Conservation (phyloP, 2,113 vertebrate species). For the Phrynosoma blainvillii region DNA sequence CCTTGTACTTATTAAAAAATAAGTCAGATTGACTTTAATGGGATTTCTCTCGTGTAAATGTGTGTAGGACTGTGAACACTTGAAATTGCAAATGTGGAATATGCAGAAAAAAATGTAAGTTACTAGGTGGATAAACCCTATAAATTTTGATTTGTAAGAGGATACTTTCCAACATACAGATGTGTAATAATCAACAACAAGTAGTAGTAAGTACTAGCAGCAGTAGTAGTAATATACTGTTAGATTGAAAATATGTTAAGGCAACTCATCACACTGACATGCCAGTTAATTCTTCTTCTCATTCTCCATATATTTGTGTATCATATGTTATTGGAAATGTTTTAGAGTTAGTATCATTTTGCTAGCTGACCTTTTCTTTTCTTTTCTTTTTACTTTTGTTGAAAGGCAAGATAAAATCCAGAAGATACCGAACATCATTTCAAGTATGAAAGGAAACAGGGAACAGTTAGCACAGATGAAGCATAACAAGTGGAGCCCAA, state of each 20-base stretch:
- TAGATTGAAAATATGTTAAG: not conserved
- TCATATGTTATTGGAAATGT: not conserved
- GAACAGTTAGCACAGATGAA: constrained; percentile 76
- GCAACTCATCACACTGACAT: not conserved
- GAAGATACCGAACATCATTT: constrained; percentile 55
- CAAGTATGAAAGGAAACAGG: constrained; percentile 73
- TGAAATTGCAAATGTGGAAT: not conserved
- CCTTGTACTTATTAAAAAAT: too few species aligned
- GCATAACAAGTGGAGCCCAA: constrained; percentile 80
- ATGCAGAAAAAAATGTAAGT: constrained; percentile 4
- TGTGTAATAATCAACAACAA: not conserved
- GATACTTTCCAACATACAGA: constrained; percentile 2
- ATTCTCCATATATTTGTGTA: not conserved
- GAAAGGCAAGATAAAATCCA: constrained; percentile 72
- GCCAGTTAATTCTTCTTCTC: not conserved
- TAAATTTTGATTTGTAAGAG: not conserved
- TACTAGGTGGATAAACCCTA: not conserved
- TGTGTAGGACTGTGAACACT: not conserved
- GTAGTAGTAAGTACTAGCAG: not conserved
- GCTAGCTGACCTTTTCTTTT: not conserved
- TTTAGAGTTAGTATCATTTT: not conserved
- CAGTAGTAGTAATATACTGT: not conserved
- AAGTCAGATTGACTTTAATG: too few species aligned
- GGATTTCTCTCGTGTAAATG: not conserved
- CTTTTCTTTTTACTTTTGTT: constrained; percentile 40